Base-by-base conservation (phyloP, 2,113 vertebrate genomes). In the Platysternon megacephalum region DNA sequence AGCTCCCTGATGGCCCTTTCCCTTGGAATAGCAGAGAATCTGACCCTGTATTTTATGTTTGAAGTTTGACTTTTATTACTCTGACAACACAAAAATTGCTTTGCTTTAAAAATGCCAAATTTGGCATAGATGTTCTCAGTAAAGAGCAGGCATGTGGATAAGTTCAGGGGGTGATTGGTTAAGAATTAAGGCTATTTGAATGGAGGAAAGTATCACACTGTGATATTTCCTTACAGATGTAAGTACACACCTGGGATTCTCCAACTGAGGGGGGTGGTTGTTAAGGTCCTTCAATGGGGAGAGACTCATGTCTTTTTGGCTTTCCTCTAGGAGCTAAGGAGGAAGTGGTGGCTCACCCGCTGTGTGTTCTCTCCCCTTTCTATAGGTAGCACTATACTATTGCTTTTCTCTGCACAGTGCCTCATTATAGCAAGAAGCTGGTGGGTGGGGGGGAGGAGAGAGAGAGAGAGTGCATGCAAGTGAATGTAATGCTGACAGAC, bases 1-100 rank as follows among this genome's bases (percentile, higher is more conserved):
- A 56, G 35, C 35, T n/a, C 10, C 3, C 14, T 5, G 2, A 87
- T 24, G 5, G 10, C 5, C 0, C 0, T 51, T 26, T 68, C 2
- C 4, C 4, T 39, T 8, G 14, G 39, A n/a, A 56, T 4, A 80
- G 29, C 2, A 21, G 6, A 74, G 39, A 74, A 42, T 39, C n/a
- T 74, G 39, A 42, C 68, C n/a, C 17, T 74, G n/a, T 39, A 11
- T 7, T 68, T 68, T 17, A 68, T 74, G n/a, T 4, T 74, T 74
- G n/a, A 72, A 39, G n/a, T 21, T n/a, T 39, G 22, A 26, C 32
- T n/a, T 72, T 16, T 72, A 72, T 17, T 39, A 39, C 19, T 72
- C 65, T 32, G 49, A 51, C 14, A 22, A 2, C 13, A 52, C 29
- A 72, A 48, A 93, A 87, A 8, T 2, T 3, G 1, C 17, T 58